Conservation (phyloP, 1,140 invertebrate species). For the Pteromalus puparum region DNA sequence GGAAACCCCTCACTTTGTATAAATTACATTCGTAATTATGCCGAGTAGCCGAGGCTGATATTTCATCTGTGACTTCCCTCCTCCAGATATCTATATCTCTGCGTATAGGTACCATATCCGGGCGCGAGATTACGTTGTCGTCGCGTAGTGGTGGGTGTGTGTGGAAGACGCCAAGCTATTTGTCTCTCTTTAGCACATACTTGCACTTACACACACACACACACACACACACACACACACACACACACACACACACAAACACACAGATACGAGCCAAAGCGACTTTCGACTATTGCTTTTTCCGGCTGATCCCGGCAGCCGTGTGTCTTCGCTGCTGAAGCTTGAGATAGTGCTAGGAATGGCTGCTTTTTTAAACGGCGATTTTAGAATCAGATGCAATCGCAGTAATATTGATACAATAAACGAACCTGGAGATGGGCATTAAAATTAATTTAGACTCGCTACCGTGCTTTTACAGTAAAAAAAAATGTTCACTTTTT, state of each 20-base stretch:
- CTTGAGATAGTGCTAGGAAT: background rate
- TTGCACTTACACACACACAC: too few species aligned
- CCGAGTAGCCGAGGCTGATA: constrained; percentile 14
- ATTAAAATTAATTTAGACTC: too few species aligned
- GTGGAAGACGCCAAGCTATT: background rate
- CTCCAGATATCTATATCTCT: background rate
- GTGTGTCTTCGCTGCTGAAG: background rate
- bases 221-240: background rate
- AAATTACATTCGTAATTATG: constrained; percentile 66
- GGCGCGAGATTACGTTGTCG: background rate
- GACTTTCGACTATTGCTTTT: constrained; percentile 7
- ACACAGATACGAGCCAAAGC: background rate
- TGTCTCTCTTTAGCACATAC: constrained; percentile 1
- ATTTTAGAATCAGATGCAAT: background rate
- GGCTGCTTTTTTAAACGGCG: constrained; percentile 1
- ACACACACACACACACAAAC: background rate
- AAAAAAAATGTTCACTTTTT: too few species aligned
- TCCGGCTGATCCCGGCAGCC: background rate
- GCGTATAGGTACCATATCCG: background rate
- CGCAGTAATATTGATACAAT: too few species aligned
- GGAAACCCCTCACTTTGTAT: constrained; percentile 55
- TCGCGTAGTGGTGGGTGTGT: too few species aligned
- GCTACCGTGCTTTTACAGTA: too few species aligned
- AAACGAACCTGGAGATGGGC: too few species aligned
- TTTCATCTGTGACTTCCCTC: background rate